phyloP scores from a whole-genome alignment of 1,140 invertebrate species.

The Adoxophyes honmai region DNA sequence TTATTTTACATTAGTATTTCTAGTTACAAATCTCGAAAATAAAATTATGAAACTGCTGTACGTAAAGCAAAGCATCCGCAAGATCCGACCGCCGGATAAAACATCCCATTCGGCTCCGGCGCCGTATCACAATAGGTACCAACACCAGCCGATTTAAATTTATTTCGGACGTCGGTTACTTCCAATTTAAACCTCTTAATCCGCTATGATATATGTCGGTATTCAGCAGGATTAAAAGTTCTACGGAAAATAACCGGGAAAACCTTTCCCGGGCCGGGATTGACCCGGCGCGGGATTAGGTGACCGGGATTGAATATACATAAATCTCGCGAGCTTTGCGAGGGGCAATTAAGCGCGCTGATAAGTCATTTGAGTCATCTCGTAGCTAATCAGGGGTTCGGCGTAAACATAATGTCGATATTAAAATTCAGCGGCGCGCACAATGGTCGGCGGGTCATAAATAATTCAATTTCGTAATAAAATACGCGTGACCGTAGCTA shows the following conservation, averaged over 20 bases:
- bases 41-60: constrained; percentile 13
- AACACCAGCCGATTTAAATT: constrained; percentile 75
- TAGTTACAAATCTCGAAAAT: too few relatives aligned
- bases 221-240: constrained; percentile 76
- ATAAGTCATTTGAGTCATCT: constrained; percentile 67
- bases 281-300: constrained; percentile 74
- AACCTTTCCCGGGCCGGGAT: constrained; percentile 75
- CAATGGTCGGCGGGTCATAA: constrained; percentile 70
- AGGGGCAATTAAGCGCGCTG: constrained; percentile 66
- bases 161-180: constrained; percentile 77
- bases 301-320: constrained; percentile 73
- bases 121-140: constrained; percentile 70
- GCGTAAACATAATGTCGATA: constrained; percentile 65
- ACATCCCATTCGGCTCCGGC: constrained; percentile 68
- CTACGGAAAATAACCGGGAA: constrained; percentile 77
- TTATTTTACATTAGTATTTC: too few relatives aligned
- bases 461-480: constrained; percentile 77
- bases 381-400: constrained; percentile 26
- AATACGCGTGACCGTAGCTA: constrained; percentile 71
- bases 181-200: constrained; percentile 78
- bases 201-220: constrained; percentile 77
- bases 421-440: constrained; percentile 69
- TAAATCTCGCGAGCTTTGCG: constrained; percentile 73
- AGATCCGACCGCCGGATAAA: constrained; percentile 67
- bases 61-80: constrained; percentile 45